These are phyloP conservation scores for Abscondita cerata DNA, from an alignment of 2,888 invertebrate genomes.

Conservation along the genomic window DNA sequence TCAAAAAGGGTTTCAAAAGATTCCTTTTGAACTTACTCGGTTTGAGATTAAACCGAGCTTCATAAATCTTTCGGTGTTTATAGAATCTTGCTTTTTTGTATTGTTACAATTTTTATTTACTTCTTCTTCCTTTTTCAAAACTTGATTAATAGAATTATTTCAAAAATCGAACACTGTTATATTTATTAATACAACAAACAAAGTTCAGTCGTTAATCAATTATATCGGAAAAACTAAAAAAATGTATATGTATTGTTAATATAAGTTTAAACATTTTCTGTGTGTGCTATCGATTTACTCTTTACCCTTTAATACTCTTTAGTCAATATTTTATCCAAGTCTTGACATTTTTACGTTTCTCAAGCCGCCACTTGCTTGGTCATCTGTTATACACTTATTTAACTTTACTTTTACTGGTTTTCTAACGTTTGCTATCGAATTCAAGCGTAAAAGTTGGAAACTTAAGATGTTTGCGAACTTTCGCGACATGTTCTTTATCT, in stretches of 20 bases:
- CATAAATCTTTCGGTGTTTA: constrained; percentile 3
- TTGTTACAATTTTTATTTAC: constrained; percentile 4
- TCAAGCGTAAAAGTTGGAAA: too few species aligned
- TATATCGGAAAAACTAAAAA: too few species aligned
- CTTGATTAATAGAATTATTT: background rate
- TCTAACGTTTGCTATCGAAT: background rate
- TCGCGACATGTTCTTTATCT: too few species aligned
- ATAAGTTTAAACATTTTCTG: too few species aligned
- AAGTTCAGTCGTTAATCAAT: too few species aligned
- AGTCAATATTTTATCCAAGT: constrained; percentile 5
- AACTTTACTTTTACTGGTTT: constrained; percentile 5
- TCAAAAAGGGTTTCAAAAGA: too few species aligned
- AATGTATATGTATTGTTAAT: too few species aligned
- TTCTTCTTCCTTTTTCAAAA: constrained; percentile 1
- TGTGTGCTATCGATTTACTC: background rate
- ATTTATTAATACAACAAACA: too few species aligned
- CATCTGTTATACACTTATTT: constrained; percentile 9
- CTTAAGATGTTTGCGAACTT: too few species aligned
- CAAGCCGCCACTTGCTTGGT: constrained; percentile 7
- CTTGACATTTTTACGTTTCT: constrained; percentile 13
- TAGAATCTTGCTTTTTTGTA: constrained; percentile 2
- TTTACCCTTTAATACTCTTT: constrained; percentile 8
- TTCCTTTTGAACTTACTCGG: background rate
- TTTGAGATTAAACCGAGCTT: background rate
- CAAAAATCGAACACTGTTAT: background rate